Conservation (phyloP, 2,113 vertebrate species). For the Callipepla californica region DNA sequence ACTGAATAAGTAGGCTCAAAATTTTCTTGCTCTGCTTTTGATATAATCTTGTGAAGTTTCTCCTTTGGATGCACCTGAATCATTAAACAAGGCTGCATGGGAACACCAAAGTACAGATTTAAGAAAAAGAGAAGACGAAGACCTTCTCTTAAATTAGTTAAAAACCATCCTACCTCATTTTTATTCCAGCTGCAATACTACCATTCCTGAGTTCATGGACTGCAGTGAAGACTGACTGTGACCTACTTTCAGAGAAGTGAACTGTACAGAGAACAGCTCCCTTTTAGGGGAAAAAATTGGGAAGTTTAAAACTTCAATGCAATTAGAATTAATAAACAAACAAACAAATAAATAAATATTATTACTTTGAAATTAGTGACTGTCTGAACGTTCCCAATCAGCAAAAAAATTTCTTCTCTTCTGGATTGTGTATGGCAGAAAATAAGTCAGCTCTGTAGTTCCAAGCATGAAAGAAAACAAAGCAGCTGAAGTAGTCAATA, state of each 20-base stretch:
- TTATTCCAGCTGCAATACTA: neutral
- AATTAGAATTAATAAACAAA: neutral
- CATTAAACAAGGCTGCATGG: neutral
- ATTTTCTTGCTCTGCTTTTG: neutral
- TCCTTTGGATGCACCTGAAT: neutral
- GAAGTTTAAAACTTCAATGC: neutral
- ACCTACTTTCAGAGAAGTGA: neutral
- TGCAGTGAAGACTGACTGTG: neutral
- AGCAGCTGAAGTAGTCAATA: constrained; percentile 25
- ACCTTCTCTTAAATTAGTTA: neutral
- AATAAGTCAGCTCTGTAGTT: neutral
- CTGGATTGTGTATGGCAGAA: neutral
- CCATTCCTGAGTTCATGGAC: neutral
- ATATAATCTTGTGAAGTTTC: neutral
- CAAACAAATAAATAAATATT: neutral
- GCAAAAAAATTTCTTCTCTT: neutral
- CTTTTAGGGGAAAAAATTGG: neutral
- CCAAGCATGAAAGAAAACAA: constrained; percentile 33
- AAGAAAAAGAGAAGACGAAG: neutral
- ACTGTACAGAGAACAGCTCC: neutral
- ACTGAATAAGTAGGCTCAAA: neutral
- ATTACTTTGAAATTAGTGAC: neutral
- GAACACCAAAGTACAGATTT: neutral
- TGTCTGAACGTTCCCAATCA: neutral
- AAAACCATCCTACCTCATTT: neutral